Evolutionary conservation across 2,888 invertebrate species (phyloP), one percentile per base, ranked within the genome.

Genomic region (Tribolium freemani): DNA sequence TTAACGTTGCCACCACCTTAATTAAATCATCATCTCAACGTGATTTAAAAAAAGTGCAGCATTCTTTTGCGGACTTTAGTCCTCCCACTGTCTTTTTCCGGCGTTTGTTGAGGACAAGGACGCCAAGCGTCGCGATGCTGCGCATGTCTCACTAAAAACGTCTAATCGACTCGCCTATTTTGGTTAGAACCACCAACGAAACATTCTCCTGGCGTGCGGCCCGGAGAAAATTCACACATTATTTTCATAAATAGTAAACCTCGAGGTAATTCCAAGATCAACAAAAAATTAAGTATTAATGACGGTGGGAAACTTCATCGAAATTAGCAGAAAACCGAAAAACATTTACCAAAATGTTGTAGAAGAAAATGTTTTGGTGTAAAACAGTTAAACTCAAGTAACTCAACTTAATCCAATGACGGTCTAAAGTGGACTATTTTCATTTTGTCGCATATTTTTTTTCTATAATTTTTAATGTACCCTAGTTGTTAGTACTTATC

Each of bases 151-250:
- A 45, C 69, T 69, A 53, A 57, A 66, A 53, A 45, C 71, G 58
- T 50, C 57, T 60, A 45, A 56, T 56, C 70, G 67, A 76, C 68
- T 73, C 74, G 74, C 76, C 76, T 77, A 77, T 77, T 77, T 77
- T 77, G 76, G 76, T 66, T 69, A 72, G 71, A 78, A 71, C 71
- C 68, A 53, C 73, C 61, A 70, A 61, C 72, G 51, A 74, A 72
- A 11, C 30, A 71, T 66, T 69, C 71, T 69, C 30, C 75, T 56
- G 60, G 58, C 31, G 66, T 51, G 21, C 61, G 73, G 54, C 70
- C 70, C 54, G 74, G 54, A 67, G 54, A 70, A 77, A 77, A 73
- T 67, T 44, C 72, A 68, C 48, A 74, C 51, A 67, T 56, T 67
- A 67, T 67, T 67, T 48, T 56, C 31, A 26, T 30, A 51, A 66